Conservation (phyloP, 2,888 invertebrate genomes). For the Pogonocherus hispidulus region DNA sequence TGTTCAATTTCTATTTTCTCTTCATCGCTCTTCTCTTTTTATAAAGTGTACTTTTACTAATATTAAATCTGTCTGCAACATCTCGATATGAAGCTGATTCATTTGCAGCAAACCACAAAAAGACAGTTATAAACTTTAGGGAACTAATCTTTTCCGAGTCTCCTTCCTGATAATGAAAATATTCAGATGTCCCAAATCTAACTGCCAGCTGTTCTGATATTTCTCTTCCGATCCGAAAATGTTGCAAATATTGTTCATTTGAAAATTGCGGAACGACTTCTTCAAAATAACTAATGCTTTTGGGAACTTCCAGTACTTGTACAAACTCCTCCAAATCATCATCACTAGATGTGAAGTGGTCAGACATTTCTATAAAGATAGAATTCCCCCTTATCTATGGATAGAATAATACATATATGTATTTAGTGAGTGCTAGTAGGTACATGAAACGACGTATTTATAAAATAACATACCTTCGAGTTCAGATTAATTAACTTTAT, state of each 20-base stretch:
- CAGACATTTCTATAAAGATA: no score
- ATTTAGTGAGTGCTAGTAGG: no score
- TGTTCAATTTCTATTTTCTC: no score
- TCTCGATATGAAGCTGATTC: slow-evolving; percentile 36
- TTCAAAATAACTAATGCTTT: not conserved
- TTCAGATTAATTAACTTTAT: no score
- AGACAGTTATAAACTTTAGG: slow-evolving; percentile 17
- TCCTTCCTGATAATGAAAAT: slow-evolving; percentile 4
- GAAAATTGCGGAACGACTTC: slow-evolving; percentile 9
- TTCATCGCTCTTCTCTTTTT: slow-evolving; percentile 23
- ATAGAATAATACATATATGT: no score
- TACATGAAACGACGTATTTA: no score
- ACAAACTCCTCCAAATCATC: not conserved
- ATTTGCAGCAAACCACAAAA: slow-evolving; percentile 35
- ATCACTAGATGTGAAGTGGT: not conserved
- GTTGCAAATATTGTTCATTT: slow-evolving; percentile 25
- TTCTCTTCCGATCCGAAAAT: slow-evolving; percentile 31
- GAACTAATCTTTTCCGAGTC: slow-evolving; percentile 6
- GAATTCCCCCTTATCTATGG: no score
- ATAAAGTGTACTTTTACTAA: slow-evolving; percentile 31
- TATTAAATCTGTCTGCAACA: slow-evolving; percentile 33
- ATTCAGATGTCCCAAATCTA: slow-evolving; percentile 22
- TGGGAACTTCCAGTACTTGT: not conserved
- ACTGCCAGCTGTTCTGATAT: slow-evolving; percentile 8
- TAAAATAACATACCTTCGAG: no score